Conservation (phyloP, 2,797 vertebrate species). For the Selene dorsalis region DNA sequence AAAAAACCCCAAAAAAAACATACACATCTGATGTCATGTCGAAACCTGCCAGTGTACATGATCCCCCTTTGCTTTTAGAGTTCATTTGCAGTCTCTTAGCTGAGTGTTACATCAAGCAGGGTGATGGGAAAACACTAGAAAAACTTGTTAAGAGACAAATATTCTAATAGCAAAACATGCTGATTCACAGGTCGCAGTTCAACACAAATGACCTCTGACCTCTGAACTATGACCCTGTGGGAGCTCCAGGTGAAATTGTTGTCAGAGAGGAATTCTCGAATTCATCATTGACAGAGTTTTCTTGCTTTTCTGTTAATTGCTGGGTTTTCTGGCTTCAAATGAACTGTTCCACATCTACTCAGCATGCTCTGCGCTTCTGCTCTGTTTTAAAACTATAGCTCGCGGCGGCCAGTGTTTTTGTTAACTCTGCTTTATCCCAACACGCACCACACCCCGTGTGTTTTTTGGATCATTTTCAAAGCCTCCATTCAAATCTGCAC, state of each 20-base stretch:
- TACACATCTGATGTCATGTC: background rate
- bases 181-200: conserved; percentile 5
- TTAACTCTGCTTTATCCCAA: background rate
- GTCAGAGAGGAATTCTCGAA: conserved; percentile 16
- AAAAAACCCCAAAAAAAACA: background rate
- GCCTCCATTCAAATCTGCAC: conserved; percentile 10
- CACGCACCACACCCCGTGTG: conserved; percentile 10
- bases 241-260: background rate
- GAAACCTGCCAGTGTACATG: background rate
- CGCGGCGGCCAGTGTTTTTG: background rate
- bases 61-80: background rate
- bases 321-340: conserved; percentile 2
- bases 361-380: background rate
- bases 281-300: background rate
- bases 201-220: conserved; percentile 16
- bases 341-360: background rate
- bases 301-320: background rate
- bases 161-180: conserved; percentile 1
- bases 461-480: conserved; percentile 28
- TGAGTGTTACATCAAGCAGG: background rate
- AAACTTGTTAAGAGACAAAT: background rate
- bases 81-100: background rate
- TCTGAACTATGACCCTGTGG: conserved; percentile 20
- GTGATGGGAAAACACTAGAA: background rate
- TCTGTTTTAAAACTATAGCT: background rate